phyloP scores from a whole-genome alignment of 2,113 vertebrate genomes.

The Perccottus glenii region DNA sequence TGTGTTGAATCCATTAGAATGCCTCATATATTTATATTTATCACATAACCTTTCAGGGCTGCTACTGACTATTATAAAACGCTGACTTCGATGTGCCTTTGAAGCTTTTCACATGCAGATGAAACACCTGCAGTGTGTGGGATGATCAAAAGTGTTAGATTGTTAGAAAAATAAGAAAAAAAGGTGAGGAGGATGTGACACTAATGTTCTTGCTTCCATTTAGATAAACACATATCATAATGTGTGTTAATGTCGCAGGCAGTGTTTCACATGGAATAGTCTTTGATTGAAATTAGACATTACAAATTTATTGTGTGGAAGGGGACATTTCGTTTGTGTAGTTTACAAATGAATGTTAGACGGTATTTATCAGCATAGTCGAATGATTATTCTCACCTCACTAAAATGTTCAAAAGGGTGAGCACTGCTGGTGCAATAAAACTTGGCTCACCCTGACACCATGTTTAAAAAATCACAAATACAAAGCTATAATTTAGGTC shows the following conservation, averaged over 20 bases:
- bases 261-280: neutral
- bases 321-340: no score
- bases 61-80: constrained; percentile 25
- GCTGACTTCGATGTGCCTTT: constrained; percentile 45
- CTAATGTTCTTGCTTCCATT: constrained; percentile 12
- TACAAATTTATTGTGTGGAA: no score
- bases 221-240: neutral
- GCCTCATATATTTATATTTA: constrained; percentile 18
- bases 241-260: constrained; percentile 7
- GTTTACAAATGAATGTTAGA: no score
- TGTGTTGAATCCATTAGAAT: constrained; percentile 6
- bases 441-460: no score
- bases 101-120: constrained; percentile 46
- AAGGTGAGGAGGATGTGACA: constrained; percentile 4
- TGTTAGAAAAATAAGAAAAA: constrained; percentile 19
- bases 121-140: constrained; percentile 42
- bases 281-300: no score
- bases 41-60: constrained; percentile 31
- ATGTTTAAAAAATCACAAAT: no score
- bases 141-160: constrained; percentile 45
- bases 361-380: no score
- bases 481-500: no score
- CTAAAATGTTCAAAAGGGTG: no score
- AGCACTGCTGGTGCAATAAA: no score
- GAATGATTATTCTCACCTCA: no score